phyloP scores from a whole-genome alignment of 2,113 vertebrate species.

The Platichthys stellatus region DNA sequence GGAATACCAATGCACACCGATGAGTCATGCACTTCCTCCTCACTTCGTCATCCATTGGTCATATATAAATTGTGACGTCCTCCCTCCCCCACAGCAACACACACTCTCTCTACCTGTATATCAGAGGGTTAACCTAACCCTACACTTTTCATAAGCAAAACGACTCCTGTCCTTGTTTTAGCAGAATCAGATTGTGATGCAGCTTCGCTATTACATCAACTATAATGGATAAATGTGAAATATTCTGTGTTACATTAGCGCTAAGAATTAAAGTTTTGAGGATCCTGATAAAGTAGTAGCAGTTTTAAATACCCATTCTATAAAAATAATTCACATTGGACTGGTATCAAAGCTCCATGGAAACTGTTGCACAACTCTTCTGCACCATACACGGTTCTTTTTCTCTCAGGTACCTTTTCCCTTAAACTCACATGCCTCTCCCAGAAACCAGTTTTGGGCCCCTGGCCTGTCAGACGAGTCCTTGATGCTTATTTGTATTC shows the following conservation, averaged over 20 bases:
- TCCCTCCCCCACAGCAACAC: neutral
- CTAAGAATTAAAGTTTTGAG: too few relatives aligned
- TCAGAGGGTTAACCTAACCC: neutral
- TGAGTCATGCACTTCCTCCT: conserved; percentile 67
- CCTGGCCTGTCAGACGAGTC: conserved; percentile 64
- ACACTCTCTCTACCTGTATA: neutral
- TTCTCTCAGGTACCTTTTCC: neutral
- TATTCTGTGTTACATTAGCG: too few relatives aligned
- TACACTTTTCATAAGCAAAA: neutral
- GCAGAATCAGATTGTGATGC: neutral
- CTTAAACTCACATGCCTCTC: conserved; percentile 46
- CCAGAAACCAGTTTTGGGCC: conserved; percentile 64
- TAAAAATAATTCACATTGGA: too few relatives aligned
- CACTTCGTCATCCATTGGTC: conserved; percentile 65
- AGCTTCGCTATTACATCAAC: too few relatives aligned
- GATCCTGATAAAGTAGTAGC: too few relatives aligned
- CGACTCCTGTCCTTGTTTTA: neutral
- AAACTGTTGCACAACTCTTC: neutral
- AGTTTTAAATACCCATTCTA: too few relatives aligned
- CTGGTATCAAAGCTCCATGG: neutral
- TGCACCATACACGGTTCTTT: neutral
- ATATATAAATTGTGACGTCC: conserved; percentile 32
- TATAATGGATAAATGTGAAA: too few relatives aligned
- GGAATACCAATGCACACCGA: conserved; percentile 64
- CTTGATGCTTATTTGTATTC: neutral